A percentile compares a stretch with the other conserved stretches of the same genome.
These are phyloP conservation scores for Oeneis ivallda DNA, from an alignment of 2,888 invertebrate genomes.

Conservation along the genomic window DNA sequence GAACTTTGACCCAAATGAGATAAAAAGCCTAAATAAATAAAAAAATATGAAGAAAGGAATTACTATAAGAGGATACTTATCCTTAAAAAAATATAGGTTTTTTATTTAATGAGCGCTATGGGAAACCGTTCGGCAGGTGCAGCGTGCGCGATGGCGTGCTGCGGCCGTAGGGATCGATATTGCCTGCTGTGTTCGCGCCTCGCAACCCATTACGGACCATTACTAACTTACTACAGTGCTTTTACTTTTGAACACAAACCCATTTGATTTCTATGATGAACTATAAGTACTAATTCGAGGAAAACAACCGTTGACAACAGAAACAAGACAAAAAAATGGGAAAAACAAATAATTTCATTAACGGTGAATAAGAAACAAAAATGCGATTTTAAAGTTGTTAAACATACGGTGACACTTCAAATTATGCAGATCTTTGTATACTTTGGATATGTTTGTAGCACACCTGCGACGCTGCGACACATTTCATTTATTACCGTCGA, in stretches of 20 bases:
- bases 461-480: conserved; percentile 29
- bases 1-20: neutral
- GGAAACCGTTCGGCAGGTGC: conserved; percentile 53
- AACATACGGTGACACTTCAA: conserved; percentile 19
- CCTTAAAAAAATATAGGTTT: neutral
- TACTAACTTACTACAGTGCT: conserved; percentile 44
- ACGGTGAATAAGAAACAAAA: neutral
- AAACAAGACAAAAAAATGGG: neutral
- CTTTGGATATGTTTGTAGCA: conserved; percentile 24
- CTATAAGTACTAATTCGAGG: neutral
- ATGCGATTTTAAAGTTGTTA: neutral
- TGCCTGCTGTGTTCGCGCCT: conserved; percentile 71
- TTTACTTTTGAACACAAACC: conserved; percentile 3
- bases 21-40: neutral
- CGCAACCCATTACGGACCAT: conserved; percentile 53
- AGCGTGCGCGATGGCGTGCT: conserved; percentile 73
- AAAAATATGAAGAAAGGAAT: too few relatives aligned
- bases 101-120: conserved; percentile 39
- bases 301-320: neutral
- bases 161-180: conserved; percentile 69
- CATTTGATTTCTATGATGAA: neutral
- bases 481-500: conserved; percentile 23
- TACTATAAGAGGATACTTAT: neutral
- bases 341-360: neutral
- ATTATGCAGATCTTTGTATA: conserved; percentile 15